These are phyloP conservation scores for Arctia plantaginis DNA, from an alignment of 2,888 invertebrate species.

Conservation along the genomic window DNA sequence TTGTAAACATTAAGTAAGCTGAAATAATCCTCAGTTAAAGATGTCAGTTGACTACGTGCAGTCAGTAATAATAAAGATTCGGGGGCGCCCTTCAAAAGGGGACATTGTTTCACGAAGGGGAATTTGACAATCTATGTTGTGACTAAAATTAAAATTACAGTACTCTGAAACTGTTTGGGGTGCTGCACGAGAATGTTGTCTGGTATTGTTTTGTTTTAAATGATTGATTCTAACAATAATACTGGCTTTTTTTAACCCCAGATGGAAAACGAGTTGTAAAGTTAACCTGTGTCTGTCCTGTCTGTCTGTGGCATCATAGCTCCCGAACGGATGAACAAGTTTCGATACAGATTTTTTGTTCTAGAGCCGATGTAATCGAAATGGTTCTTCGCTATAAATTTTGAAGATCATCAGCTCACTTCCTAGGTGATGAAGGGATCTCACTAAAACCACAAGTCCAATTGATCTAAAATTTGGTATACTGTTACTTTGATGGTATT, in stretches of 20 bases:
- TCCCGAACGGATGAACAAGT: too few relatives aligned
- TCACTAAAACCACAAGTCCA: too few relatives aligned
- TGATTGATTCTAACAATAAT: not conserved
- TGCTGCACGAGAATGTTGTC: not conserved
- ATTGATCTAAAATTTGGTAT: too few relatives aligned
- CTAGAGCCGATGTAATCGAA: too few relatives aligned
- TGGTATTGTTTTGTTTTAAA: not conserved
- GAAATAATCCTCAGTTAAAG: constrained; percentile 53
- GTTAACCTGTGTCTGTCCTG: too few relatives aligned
- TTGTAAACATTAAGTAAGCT: constrained; percentile 40
- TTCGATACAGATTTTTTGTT: too few relatives aligned
- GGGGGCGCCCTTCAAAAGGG: constrained; percentile 34
- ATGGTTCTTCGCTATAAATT: too few relatives aligned
- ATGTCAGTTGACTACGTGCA: constrained; percentile 35
- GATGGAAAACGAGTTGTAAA: too few relatives aligned
- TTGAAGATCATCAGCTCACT: too few relatives aligned
- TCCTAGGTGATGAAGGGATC: too few relatives aligned
- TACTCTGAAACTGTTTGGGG: constrained; percentile 19
- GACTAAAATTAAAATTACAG: constrained; percentile 50
- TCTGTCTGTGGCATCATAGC: too few relatives aligned
- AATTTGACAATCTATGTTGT: constrained; percentile 50
- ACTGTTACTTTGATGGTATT: too few relatives aligned
- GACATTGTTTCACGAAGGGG: constrained; percentile 48
- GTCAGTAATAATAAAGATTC: constrained; percentile 43
- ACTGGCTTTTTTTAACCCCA: not conserved